These are phyloP conservation scores for Myiothlypis chrysogaster DNA, from an alignment of 2,797 vertebrate genomes.

Conservation along the genomic window DNA sequence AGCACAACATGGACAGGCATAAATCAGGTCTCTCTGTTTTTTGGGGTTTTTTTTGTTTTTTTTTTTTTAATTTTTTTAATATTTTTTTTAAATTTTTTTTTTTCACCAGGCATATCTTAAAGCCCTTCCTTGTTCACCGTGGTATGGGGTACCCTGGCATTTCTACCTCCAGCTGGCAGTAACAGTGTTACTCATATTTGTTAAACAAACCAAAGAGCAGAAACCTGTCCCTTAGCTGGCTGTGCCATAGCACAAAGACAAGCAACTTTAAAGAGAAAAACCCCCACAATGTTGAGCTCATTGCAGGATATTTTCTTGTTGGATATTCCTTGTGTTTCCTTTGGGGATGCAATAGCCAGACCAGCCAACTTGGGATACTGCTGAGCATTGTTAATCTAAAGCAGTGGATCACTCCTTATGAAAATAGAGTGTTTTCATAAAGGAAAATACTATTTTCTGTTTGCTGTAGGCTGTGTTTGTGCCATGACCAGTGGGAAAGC, in stretches of 20 bases:
- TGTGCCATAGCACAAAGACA: neutral
- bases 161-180: neutral
- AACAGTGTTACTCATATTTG: neutral
- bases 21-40: neutral
- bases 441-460: neutral
- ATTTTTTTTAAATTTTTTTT: neutral
- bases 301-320: neutral
- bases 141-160: neutral
- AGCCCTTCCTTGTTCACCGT: neutral
- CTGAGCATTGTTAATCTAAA: neutral
- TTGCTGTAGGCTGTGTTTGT: neutral
- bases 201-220: neutral
- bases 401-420: neutral
- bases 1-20: neutral
- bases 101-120: neutral
- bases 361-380: neutral
- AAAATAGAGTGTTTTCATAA: neutral
- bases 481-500: neutral
- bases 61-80: no score
- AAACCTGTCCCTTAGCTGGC: neutral
- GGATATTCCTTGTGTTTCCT: neutral
- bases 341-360: neutral
- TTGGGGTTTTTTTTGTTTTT: no score
- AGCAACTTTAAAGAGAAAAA: neutral
- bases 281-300: neutral